phyloP scores from a whole-genome alignment of 53 echinoderm and acorn worm species.

The Paracentrotus lividus region DNA sequence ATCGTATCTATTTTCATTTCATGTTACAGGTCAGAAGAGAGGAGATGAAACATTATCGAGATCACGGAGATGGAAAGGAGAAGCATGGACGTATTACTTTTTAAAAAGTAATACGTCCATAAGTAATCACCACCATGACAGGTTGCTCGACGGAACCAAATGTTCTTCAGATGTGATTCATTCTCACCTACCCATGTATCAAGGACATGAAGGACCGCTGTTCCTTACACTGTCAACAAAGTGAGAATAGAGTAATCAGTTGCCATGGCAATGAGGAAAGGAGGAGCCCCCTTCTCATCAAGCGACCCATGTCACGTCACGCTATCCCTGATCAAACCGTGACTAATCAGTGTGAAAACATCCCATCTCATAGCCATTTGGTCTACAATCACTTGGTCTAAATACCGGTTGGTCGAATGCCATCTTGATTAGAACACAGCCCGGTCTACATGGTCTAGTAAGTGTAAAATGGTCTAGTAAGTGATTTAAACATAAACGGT shows the following conservation, averaged over 20 bases:
- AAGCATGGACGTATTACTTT: no score
- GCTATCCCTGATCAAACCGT: slow-evolving; percentile 23
- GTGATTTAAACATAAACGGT: no score
- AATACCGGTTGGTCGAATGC: no score
- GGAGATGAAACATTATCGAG: not conserved
- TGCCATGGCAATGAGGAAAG: slow-evolving; percentile 30
- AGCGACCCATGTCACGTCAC: not conserved
- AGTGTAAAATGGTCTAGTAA: no score
- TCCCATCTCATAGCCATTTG: not conserved
- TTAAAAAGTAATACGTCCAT: not conserved
- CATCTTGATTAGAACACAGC: no score
- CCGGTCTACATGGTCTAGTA: no score
- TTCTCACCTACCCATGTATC: not conserved
- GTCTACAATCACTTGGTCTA: no score
- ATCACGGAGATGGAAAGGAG: not conserved
- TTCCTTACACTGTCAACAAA: slow-evolving; percentile 3
- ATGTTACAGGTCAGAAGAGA: not conserved
- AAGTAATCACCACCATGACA: not conserved
- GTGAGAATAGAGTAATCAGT: not conserved
- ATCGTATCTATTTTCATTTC: no score
- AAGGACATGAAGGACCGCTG: not conserved
- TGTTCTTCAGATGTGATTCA: not conserved
- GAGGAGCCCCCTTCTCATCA: not conserved
- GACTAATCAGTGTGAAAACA: slow-evolving; percentile 47
- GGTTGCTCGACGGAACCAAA: not conserved